Base-by-base conservation (phyloP, 1,140 invertebrate genomes). In the Octopus sinensis region DNA sequence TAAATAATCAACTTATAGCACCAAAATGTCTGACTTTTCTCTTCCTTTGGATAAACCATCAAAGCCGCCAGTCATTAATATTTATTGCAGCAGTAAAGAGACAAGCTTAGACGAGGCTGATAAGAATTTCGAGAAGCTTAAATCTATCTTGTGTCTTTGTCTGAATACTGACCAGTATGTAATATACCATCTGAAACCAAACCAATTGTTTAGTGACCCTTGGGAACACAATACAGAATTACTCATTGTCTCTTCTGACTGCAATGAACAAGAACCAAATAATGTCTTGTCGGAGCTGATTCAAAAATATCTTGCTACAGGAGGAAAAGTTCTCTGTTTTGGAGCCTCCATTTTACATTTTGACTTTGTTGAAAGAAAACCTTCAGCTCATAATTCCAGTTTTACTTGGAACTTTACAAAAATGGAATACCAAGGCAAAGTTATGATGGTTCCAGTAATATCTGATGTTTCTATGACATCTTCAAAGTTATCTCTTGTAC, bases 101-200 rank as follows among this genome's bases (percentile, higher is more conserved):
- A 17, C 17, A n/a, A 23, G 95, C 90, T 94, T 94, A 79, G 89
- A 89, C 10, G 95, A 96, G 86, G 95, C 94, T 87, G 85, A 92
- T 75, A 92, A 93, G 51, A 93, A 94, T 43, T 94, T 93, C 84
- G 93, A 95, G 76, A 94, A 93, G 88, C 93, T 95, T 43, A 93
- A 94, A 87, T 89, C 91, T 43, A 93, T 94, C 5, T 88, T 96
- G 12, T 90, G 92, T 43, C 91, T 93, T 84, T 93, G 94, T 76
- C 88, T 96, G 23, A 93, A 95, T 88, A 92, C 91, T 85, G 92
- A 96, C 83, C 94, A 95, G 83, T 96, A 96, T 86, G 93, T 93
- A 5, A 92, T 96, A 54, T 96, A 96, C 86, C 92, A 93, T 73
- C 91, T 96, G 79, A 93, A 93, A 0, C 89, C 92, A 12, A 92